phyloP scores from a whole-genome alignment of 2,797 vertebrate species.

The Peromyscus nudipes region DNA sequence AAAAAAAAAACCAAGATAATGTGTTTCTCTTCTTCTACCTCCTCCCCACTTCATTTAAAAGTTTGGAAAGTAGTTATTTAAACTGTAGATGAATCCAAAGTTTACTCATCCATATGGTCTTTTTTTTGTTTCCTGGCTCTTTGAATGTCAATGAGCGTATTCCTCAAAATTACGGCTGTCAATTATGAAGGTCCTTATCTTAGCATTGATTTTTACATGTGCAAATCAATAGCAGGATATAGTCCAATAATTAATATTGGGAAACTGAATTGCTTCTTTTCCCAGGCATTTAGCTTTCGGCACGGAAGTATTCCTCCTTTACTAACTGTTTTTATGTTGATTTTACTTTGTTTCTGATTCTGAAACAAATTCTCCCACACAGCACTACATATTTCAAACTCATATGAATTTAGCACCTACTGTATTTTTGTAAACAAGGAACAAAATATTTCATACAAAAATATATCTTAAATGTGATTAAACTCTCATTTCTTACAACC shows the following conservation, averaged over 20 bases:
- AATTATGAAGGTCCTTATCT: conserved; percentile 84
- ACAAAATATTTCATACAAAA: conserved; percentile 22
- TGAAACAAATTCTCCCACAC: conserved; percentile 47
- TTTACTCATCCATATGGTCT: conserved; percentile 72
- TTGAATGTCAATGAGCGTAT: conserved; percentile 80
- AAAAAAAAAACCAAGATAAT: conserved; percentile 71
- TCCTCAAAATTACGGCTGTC: conserved; percentile 80
- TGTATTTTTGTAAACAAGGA: conserved; percentile 45
- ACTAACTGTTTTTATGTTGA: conserved; percentile 53
- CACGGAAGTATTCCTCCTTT: conserved; percentile 70
- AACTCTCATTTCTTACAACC: not conserved
- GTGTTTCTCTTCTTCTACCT: not conserved
- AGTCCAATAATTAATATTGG: conserved; percentile 84
- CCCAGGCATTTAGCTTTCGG: conserved; percentile 69
- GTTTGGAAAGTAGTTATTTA: conserved; percentile 77
- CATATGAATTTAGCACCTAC: not conserved
- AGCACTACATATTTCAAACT: conserved; percentile 27
- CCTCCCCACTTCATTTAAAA: conserved; percentile 43
- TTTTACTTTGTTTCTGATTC: conserved; percentile 38
- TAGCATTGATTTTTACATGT: conserved; percentile 83
- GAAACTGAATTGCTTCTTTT: conserved; percentile 79
- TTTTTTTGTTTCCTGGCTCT: conserved; percentile 70
- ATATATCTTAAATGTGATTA: conserved; percentile 32
- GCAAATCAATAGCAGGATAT: conserved; percentile 81
- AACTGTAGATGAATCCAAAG: conserved; percentile 69